Percentiles rank a stretch among this genome's conserved stretches.
phyloP scores from a whole-genome alignment of 2,888 invertebrate genomes.

The Mantis religiosa region DNA sequence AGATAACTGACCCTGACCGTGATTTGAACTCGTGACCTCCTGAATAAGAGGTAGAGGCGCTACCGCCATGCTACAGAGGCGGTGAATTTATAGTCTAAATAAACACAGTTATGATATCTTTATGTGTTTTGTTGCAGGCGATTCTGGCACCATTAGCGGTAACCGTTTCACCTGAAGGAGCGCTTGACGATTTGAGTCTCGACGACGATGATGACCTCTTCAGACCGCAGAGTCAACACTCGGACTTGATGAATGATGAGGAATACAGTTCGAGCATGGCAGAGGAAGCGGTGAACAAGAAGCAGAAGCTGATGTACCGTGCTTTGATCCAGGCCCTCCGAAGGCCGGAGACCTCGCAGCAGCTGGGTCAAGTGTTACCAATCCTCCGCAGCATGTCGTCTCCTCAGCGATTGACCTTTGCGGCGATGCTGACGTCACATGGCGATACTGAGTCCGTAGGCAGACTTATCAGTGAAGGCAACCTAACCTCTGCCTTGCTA shows the following conservation, averaged over 20 bases:
- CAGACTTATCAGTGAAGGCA: conserved; percentile 48
- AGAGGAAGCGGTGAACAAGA: not conserved
- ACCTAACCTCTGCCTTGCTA: conserved; percentile 42
- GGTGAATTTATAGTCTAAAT: too few species aligned
- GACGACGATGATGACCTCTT: not conserved
- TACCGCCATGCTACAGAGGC: too few species aligned
- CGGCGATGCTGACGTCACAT: conserved; percentile 58
- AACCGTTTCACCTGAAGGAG: not conserved
- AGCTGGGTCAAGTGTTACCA: conserved; percentile 60
- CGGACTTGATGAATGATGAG: not conserved
- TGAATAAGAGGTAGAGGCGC: too few species aligned
- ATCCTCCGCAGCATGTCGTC: conserved; percentile 60
- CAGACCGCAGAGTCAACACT: not conserved
- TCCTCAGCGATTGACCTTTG: conserved; percentile 57
- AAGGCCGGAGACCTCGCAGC: conserved; percentile 55
- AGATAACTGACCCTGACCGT: too few species aligned
- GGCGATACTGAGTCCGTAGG: conserved; percentile 54
- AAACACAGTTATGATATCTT: too few species aligned
- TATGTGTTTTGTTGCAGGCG: not conserved
- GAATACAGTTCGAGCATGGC: not conserved
- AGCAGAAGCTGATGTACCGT: conserved; percentile 42
- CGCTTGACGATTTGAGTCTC: not conserved
- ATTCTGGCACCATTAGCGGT: not conserved
- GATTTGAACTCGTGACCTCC: too few species aligned
- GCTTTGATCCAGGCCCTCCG: conserved; percentile 56